These are phyloP conservation scores for Criorhina ranunculi DNA, from an alignment of 2,888 invertebrate genomes.

Conservation along the genomic window DNA sequence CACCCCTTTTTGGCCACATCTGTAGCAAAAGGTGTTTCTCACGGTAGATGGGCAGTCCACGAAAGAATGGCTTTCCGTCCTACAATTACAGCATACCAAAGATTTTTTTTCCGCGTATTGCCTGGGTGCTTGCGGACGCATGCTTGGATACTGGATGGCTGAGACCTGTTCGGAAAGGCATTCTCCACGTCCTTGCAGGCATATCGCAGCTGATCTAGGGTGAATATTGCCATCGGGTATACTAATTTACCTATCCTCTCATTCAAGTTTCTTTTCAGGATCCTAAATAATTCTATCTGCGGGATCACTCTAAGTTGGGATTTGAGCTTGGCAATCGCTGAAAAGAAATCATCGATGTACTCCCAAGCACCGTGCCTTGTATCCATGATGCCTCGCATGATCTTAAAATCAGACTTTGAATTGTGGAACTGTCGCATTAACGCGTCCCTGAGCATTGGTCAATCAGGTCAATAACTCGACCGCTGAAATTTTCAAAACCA, in stretches of 20 bases:
- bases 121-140: background rate
- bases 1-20: background rate
- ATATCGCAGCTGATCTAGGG: background rate
- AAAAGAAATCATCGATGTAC: background rate
- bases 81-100: conserved; percentile 11
- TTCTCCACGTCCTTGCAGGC: conserved; percentile 16
- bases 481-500: too few species aligned
- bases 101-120: background rate
- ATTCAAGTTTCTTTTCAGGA: conserved; percentile 7
- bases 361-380: conserved; percentile 1
- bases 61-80: background rate
- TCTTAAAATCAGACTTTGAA: too few species aligned
- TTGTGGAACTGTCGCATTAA: too few species aligned
- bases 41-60: background rate
- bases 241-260: background rate
- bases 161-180: background rate
- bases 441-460: too few species aligned
- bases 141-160: background rate
- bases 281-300: background rate
- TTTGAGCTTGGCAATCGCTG: background rate
- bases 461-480: too few species aligned
- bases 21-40: background rate
- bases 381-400: conserved; percentile 10
- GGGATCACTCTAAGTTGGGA: conserved; percentile 10
- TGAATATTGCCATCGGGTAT: background rate